These are phyloP conservation scores for Candidula unifasciata DNA, from an alignment of 2,888 invertebrate species.

Conservation along the genomic window DNA sequence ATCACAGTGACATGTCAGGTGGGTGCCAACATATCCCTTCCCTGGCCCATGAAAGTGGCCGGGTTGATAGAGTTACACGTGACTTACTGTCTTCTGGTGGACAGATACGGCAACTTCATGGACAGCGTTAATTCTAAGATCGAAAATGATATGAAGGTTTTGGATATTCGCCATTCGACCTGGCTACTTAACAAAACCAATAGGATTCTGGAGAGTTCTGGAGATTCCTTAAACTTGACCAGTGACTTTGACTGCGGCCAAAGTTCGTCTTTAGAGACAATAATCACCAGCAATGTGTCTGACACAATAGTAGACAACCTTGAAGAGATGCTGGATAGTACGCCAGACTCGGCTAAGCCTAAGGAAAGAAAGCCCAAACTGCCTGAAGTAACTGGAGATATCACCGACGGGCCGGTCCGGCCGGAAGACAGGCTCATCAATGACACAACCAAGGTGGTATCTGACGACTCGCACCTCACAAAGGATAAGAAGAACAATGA, in stretches of 20 bases:
- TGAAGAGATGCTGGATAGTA: too few species aligned
- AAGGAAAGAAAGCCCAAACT: background rate
- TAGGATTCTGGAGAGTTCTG: background rate
- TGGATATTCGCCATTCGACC: conserved; percentile 42
- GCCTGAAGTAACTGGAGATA: background rate
- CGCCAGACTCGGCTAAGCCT: background rate
- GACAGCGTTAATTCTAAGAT: background rate
- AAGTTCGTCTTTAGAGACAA: conserved; percentile 20
- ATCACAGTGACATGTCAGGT: conserved; percentile 15
- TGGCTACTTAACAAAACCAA: background rate
- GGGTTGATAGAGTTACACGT: conserved; percentile 39
- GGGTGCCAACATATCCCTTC: conserved; percentile 46
- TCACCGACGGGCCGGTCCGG: background rate
- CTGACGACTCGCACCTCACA: conserved; percentile 3
- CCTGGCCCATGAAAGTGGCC: conserved; percentile 47
- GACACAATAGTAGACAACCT: background rate
- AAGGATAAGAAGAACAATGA: background rate
- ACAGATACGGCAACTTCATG: conserved; percentile 36
- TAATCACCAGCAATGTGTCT: conserved; percentile 41
- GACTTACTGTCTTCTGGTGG: conserved; percentile 24
- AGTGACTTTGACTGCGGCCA: conserved; percentile 49
- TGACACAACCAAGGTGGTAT: conserved; percentile 13
- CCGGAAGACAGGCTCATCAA: conserved; percentile 34
- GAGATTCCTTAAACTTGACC: conserved; percentile 9
- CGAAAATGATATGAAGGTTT: conserved; percentile 33